These are phyloP conservation scores for Phalloptychus januarius DNA, from an alignment of 2,797 vertebrate species.

Conservation along the genomic window DNA sequence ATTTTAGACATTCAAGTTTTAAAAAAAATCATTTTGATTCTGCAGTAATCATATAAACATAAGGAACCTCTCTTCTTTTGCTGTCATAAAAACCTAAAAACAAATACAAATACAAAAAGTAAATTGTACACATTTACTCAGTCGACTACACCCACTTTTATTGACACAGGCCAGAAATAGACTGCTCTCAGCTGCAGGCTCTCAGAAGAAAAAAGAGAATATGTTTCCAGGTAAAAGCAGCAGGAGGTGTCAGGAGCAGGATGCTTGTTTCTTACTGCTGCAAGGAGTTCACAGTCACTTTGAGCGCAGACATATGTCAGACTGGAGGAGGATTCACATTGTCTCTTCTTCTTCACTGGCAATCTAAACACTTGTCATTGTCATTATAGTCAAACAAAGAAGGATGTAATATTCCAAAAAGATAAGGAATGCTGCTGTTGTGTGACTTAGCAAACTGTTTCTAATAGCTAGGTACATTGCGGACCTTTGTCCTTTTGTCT, in stretches of 20 bases:
- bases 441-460: conserved; percentile 1
- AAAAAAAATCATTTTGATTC: background rate
- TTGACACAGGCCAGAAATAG: background rate
- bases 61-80: background rate
- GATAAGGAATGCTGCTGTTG: conserved; percentile 29
- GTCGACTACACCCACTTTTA: background rate
- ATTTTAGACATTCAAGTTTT: background rate
- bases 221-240: conserved; percentile 14
- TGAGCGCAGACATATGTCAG: conserved; percentile 18
- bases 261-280: conserved; percentile 37
- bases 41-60: background rate
- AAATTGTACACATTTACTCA: background rate
- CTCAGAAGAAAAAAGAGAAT: conserved; percentile 17
- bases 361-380: background rate
- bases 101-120: background rate
- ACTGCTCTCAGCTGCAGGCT: background rate
- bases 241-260: conserved; percentile 33
- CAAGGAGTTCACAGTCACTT: conserved; percentile 38
- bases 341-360: conserved; percentile 4
- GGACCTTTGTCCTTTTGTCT: background rate
- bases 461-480: background rate
- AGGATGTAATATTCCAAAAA: conserved; percentile 20
- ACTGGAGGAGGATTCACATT: conserved; percentile 16
- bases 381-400: background rate
- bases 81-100: background rate